phyloP scores from a whole-genome alignment of 2,113 vertebrate species.

The Periophthalmodon schlosseri region DNA sequence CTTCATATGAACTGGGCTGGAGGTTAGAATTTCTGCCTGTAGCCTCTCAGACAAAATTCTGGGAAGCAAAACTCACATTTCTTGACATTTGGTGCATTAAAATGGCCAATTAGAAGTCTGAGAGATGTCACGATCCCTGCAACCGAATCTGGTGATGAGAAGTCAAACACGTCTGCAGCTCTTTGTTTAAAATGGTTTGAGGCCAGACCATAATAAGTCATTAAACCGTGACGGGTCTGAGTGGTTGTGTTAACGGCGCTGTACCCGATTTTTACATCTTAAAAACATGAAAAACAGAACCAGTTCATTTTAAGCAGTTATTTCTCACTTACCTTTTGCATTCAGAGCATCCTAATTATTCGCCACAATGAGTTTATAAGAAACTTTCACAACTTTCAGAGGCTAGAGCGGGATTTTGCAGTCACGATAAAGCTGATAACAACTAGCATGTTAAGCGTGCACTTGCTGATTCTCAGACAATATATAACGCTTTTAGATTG shows the following conservation, averaged over 20 bases:
- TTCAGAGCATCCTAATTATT: no score
- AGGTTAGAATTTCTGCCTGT: neutral
- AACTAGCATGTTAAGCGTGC: no score
- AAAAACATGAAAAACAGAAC: neutral
- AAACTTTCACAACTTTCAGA: no score
- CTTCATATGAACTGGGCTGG: neutral
- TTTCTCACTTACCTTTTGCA: no score
- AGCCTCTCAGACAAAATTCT: neutral
- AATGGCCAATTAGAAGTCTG: constrained; percentile 11
- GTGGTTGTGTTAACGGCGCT: neutral
- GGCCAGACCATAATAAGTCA: neutral
- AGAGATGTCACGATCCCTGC: constrained; percentile 19
- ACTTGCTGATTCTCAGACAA: no score
- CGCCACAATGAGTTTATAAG: no score
- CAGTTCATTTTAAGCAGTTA: no score
- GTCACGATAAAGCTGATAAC: no score
- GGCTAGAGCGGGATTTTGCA: no score
- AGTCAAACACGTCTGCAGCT: constrained; percentile 15
- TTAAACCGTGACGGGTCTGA: neutral
- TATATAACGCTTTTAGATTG: no score
- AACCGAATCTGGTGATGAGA: constrained; percentile 13
- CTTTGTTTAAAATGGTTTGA: neutral
- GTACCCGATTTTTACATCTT: neutral
- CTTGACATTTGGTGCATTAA: constrained; percentile 1
- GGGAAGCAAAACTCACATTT: neutral